These are phyloP conservation scores for Orthosia gracilis DNA, from an alignment of 2,888 invertebrate species.

Conservation along the genomic window DNA sequence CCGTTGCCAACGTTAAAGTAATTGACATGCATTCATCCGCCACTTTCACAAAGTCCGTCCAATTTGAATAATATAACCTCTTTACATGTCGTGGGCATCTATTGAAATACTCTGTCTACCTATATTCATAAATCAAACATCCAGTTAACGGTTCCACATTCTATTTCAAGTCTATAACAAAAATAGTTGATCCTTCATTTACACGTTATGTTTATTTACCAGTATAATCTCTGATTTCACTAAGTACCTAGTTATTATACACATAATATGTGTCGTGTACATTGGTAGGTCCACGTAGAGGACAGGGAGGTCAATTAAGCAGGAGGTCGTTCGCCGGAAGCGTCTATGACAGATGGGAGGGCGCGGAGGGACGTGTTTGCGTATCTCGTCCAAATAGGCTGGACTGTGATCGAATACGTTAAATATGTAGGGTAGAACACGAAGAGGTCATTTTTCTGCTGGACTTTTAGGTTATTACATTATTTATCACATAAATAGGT, in stretches of 20 bases:
- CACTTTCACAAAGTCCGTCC: slow-evolving; percentile 56
- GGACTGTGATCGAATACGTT: slow-evolving; percentile 69
- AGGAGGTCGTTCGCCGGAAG: slow-evolving; percentile 78
- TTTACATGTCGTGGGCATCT: slow-evolving; percentile 42
- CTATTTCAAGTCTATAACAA: not conserved
- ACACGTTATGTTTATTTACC: not conserved
- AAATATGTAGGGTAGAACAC: slow-evolving; percentile 8
- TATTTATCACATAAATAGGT: not conserved
- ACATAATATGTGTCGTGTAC: not conserved
- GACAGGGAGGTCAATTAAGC: slow-evolving; percentile 82
- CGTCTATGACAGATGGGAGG: slow-evolving; percentile 81
- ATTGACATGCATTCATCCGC: slow-evolving; percentile 64
- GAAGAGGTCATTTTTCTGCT: not conserved
- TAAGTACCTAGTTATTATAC: not conserved
- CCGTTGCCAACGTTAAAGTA: slow-evolving; percentile 63
- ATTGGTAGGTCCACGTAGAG: slow-evolving; percentile 43
- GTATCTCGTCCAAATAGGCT: slow-evolving; percentile 66
- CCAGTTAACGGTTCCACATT: not conserved
- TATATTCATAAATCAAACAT: slow-evolving; percentile 21
- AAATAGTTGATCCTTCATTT: too few species aligned
- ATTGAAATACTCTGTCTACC: slow-evolving; percentile 32
- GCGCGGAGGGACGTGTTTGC: slow-evolving; percentile 69
- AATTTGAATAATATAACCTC: slow-evolving; percentile 59
- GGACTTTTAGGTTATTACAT: not conserved
- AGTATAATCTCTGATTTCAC: not conserved